Percentiles rank a stretch among this genome's conserved stretches.
phyloP scores from a whole-genome alignment of 2,888 invertebrate genomes.

The Dryobotodes eremita region DNA sequence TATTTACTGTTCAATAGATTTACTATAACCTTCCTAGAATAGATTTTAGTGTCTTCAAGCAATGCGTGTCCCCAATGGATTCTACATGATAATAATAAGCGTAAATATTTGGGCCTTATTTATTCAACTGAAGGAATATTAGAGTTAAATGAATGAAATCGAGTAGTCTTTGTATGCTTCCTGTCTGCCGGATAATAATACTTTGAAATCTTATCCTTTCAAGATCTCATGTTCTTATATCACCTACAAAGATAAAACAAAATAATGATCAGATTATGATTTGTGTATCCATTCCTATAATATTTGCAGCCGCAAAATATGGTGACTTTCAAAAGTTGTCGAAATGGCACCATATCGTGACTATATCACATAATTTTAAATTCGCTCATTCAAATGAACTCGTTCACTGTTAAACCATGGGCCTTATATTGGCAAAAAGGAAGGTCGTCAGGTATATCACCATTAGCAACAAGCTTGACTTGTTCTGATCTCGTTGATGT shows the following conservation, averaged over 20 bases:
- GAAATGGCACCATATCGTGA: constrained; percentile 28
- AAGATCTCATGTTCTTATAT: constrained; percentile 28
- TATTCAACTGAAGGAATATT: constrained; percentile 30
- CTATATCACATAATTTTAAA: constrained; percentile 7
- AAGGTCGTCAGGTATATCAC: neutral
- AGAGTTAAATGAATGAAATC: constrained; percentile 23
- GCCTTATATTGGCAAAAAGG: neutral
- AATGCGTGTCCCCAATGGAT: constrained; percentile 30
- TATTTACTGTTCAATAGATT: constrained; percentile 41
- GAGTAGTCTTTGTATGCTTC: constrained; percentile 14
- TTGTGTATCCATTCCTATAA: neutral
- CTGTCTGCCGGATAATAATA: constrained; percentile 26
- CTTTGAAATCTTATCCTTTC: constrained; percentile 40
- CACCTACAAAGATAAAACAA: constrained; percentile 13
- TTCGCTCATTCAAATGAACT: constrained; percentile 1
- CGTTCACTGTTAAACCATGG: neutral
- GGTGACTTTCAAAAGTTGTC: neutral
- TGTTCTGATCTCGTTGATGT: neutral
- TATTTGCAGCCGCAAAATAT: neutral
- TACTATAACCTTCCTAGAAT: constrained; percentile 37
- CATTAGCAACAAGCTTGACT: neutral
- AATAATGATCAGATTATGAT: constrained; percentile 24
- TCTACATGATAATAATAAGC: constrained; percentile 21
- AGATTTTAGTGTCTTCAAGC: constrained; percentile 11
- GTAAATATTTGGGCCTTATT: constrained; percentile 22